Conservation (phyloP, 23 tunicate genomes). For the Trididemnum clinides region DNA sequence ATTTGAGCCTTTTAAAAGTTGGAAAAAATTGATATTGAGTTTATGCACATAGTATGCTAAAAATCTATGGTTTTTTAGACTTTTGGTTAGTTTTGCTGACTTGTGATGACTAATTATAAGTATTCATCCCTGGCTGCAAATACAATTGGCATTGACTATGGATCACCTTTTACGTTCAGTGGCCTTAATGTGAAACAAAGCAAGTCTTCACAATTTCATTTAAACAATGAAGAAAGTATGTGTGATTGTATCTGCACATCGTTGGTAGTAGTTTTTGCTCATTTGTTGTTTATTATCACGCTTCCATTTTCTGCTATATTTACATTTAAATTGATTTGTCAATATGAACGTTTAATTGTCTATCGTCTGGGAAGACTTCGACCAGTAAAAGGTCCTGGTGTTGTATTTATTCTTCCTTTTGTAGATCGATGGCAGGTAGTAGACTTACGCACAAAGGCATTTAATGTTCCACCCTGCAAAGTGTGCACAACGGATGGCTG, state of each 20-base stretch:
- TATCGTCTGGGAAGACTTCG: constrained; percentile 68
- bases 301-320: constrained; percentile 72
- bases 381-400: constrained; percentile 90
- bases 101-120: background rate
- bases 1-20: no score
- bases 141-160: background rate
- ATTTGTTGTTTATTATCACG: constrained; percentile 51
- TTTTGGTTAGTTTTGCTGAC: no score
- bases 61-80: no score
- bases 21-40: no score
- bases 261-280: constrained; percentile 16
- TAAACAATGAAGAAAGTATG: background rate
- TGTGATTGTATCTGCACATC: constrained; percentile 41
- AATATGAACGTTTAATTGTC: constrained; percentile 79
- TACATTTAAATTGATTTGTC: constrained; percentile 55
- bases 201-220: background rate
- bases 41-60: no score
- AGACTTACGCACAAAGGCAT: constrained; percentile 88
- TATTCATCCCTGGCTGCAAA: background rate
- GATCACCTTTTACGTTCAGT: background rate
- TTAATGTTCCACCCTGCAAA: constrained; percentile 88
- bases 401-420: constrained; percentile 79
- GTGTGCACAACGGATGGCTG: constrained; percentile 74
- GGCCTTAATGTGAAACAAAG: no score
- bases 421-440: constrained; percentile 76